phyloP scores from a whole-genome alignment of 2,888 invertebrate species.

The Spilarctia lutea region DNA sequence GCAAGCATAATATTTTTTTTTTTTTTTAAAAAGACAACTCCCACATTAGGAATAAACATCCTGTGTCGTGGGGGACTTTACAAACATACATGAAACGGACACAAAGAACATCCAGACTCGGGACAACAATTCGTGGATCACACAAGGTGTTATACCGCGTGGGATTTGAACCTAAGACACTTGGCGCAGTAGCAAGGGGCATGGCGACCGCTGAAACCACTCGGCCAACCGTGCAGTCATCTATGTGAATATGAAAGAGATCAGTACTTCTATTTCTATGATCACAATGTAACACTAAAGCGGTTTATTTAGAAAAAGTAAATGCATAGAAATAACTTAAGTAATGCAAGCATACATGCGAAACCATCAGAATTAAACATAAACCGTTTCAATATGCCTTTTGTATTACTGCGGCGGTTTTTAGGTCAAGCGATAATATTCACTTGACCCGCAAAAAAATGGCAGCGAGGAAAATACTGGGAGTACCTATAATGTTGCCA shows the following conservation, averaged over 20 bases:
- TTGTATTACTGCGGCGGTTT: conserved; percentile 30
- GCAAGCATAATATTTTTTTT: too few species aligned
- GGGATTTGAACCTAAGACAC: too few species aligned
- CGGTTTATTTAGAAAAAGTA: background rate
- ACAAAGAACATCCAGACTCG: too few species aligned
- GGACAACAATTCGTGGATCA: too few species aligned
- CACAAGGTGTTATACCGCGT: too few species aligned
- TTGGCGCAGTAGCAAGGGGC: too few species aligned
- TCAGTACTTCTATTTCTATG: background rate
- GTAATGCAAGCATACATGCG: background rate
- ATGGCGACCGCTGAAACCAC: too few species aligned
- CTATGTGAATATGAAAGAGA: background rate
- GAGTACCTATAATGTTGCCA: background rate
- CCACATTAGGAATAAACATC: too few species aligned
- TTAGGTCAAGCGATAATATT: conserved; percentile 33
- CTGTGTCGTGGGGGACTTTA: too few species aligned
- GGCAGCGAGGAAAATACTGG: conserved; percentile 8
- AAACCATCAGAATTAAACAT: background rate
- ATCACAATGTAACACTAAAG: background rate
- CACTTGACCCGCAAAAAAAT: conserved; percentile 21
- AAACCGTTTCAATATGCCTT: background rate
- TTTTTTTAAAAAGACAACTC: too few species aligned
- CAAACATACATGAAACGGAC: too few species aligned
- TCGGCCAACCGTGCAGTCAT: too few species aligned
- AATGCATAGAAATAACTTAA: background rate